Evolutionary conservation across 2,797 vertebrate genomes (phyloP), one percentile per base, ranked within the genome.

Genomic region (Pseudomugil gertrudae): DNA sequence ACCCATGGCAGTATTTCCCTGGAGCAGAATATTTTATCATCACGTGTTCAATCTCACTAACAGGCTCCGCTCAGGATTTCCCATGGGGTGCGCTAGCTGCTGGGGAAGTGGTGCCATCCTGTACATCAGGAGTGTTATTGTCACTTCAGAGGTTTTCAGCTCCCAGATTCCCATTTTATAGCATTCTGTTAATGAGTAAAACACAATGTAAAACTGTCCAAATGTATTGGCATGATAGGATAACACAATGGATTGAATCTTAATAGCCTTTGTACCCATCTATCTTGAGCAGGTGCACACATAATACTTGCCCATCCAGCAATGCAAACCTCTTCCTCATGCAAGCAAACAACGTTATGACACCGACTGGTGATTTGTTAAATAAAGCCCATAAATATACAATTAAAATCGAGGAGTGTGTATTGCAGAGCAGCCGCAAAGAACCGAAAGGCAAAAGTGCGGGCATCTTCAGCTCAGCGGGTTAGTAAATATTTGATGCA

Each of bases 401-500:
- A 81, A 80, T 84, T 87, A 75, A 84, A 89, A 68, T 27, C 58
- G 76, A 84, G 57, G 48, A 24, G 55, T 32, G 53, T 3, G 4
- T 53, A 45, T 29, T 35, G 56, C 55, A 51, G 48, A 72, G 33
- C 69, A 47, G 21, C 9, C 43, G 66, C 48, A 1, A 58, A 56
- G 69, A 60, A 81, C 33, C 57, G 35, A 53, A 80, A 73, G 66
- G 68, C 71, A 78, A 57, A 79, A 77, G 51, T 57, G 35, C 29
- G 13, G 69, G 58, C 79, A 69, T 84, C 73, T 69, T 70, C 72
- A 53, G 77, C 76, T 77, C 67, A 65, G 24, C 58, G 5, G 77
- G 65, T 76, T 78, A 33, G 72, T 92, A 87, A 91, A 91, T 91
- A 89, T 90, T 92, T 92, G 78, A 91, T 90, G 86, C 48, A 0